Percentiles rank a stretch among this genome's conserved stretches.
These are phyloP conservation scores for Druon quercuslanigerum DNA, from an alignment of 1,140 invertebrate genomes.

Conservation along the genomic window DNA sequence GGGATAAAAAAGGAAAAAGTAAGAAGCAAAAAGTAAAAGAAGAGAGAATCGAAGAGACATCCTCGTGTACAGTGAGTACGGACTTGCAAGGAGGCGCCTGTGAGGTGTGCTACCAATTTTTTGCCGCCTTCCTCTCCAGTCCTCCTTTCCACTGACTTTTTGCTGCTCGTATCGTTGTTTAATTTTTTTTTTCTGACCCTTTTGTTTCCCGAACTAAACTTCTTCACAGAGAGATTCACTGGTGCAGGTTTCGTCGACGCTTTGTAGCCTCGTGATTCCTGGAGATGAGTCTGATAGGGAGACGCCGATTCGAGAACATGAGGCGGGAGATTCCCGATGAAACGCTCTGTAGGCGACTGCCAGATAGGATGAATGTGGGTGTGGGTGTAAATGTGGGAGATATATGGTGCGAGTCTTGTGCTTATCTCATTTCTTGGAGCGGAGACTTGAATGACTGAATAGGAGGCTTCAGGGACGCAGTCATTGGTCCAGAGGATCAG, in stretches of 20 bases:
- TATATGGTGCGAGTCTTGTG: conserved; percentile 37
- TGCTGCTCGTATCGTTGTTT: not conserved
- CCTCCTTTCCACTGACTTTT: not conserved
- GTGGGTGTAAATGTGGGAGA: conserved; percentile 38
- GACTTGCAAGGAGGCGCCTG: conserved; percentile 19
- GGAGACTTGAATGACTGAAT: conserved; percentile 62
- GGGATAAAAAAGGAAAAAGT: conserved; percentile 31
- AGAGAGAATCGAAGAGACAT: conserved; percentile 29
- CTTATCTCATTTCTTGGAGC: conserved; percentile 53
- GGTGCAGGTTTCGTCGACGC: not conserved
- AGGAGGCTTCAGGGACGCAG: conserved; percentile 51
- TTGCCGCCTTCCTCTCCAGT: not conserved
- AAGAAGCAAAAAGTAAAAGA: conserved; percentile 15
- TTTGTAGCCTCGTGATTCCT: conserved; percentile 9
- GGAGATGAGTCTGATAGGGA: not conserved
- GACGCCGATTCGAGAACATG: conserved; percentile 15
- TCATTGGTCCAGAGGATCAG: conserved; percentile 1
- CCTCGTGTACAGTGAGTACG: conserved; percentile 21
- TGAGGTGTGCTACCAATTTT: conserved; percentile 27
- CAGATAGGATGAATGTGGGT: not conserved
- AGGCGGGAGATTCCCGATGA: conserved; percentile 3
- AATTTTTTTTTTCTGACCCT: not conserved
- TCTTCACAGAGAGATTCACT: not conserved
- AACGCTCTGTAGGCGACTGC: not conserved
- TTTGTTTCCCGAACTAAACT: not conserved